These are phyloP conservation scores for Podocnemis expansa DNA, from an alignment of 2,113 vertebrate genomes.

Conservation along the genomic window DNA sequence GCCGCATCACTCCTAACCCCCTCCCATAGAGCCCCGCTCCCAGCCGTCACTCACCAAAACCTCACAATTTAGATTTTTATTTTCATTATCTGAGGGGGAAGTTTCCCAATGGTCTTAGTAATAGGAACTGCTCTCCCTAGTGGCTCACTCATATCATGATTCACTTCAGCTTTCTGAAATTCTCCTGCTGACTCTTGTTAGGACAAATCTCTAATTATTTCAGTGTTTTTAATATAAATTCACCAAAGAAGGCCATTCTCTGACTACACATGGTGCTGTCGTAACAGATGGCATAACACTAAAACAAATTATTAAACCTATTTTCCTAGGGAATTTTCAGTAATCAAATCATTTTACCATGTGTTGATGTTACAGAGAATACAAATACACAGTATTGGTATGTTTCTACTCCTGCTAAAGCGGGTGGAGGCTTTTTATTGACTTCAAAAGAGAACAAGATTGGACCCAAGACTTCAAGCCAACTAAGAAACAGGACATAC, in stretches of 20 bases:
- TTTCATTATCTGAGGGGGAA: not conserved
- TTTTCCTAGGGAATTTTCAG: constrained; percentile 15
- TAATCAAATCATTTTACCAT: constrained; percentile 25
- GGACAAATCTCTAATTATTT: constrained; percentile 19
- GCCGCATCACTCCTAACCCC: too few species aligned
- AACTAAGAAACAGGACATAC: not conserved
- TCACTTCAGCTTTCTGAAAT: not conserved
- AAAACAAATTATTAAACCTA: constrained; percentile 46
- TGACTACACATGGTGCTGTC: not conserved
- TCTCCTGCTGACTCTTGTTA: not conserved
- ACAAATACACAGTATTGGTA: not conserved
- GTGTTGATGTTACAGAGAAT: constrained; percentile 35
- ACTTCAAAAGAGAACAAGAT: not conserved
- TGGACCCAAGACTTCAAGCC: not conserved
- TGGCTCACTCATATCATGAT: not conserved
- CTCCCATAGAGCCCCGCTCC: too few species aligned
- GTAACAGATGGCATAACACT: constrained; percentile 36
- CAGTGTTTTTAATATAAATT: not conserved
- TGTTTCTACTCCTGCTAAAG: constrained; percentile 23
- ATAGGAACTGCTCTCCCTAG: not conserved
- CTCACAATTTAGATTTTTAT: not conserved
- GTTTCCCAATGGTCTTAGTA: not conserved
- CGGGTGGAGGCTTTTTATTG: not conserved
- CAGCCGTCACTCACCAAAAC: not conserved
- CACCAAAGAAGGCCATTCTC: constrained; percentile 6